phyloP scores from a whole-genome alignment of 2,113 vertebrate species.

The Dromaius novaehollandiae region DNA sequence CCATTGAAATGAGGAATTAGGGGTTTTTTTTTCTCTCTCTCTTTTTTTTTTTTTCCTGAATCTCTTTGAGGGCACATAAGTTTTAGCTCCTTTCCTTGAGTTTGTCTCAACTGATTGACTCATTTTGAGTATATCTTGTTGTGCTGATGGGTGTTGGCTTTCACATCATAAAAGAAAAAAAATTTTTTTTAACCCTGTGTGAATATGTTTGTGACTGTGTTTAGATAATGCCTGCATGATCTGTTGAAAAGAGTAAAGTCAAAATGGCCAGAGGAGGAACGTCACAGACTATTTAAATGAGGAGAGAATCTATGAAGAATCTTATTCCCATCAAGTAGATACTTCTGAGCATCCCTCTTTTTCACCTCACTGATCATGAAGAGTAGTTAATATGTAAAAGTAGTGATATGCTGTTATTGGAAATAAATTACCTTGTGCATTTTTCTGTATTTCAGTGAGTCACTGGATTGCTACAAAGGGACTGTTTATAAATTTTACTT shows the following conservation, averaged over 20 bases:
- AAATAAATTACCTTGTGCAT: not conserved
- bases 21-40: too few species aligned
- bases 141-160: not conserved
- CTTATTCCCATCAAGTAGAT: not conserved
- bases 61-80: not conserved
- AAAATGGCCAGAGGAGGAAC: not conserved
- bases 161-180: not conserved
- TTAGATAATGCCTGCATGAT: not conserved
- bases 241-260: not conserved
- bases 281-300: not conserved
- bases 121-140: not conserved
- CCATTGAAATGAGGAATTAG: not conserved
- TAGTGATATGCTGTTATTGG: not conserved
- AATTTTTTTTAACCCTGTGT: fast-evolving
- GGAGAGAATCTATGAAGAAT: not conserved
- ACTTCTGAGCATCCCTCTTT: not conserved
- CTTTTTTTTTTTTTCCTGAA: not conserved
- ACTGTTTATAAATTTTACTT: slow-evolving; percentile 38
- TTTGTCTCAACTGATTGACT: not conserved
- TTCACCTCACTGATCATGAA: not conserved
- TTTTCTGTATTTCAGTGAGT: slow-evolving; percentile 3
- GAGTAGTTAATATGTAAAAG: not conserved
- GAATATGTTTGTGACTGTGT: too few species aligned
- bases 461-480: not conserved
- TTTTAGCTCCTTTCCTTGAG: fast-evolving